phyloP scores from a whole-genome alignment of 2,888 invertebrate species.

The Drepanosiphum platanoidis region DNA sequence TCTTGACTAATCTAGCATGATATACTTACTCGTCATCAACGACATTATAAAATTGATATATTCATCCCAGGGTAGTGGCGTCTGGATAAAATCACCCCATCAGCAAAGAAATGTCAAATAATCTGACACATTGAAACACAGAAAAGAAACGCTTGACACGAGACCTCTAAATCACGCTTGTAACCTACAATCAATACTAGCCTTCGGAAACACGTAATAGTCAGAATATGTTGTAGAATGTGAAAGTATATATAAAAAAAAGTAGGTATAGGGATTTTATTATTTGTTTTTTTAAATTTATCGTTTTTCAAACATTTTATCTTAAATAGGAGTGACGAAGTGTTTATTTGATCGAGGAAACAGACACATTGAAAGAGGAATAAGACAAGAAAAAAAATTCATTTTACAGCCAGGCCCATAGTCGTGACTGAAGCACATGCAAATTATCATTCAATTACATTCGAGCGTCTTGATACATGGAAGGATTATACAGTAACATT shows the following conservation, averaged over 20 bases:
- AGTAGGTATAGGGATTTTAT: conserved; percentile 34
- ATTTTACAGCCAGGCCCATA: conserved; percentile 56
- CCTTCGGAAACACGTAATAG: conserved; percentile 58
- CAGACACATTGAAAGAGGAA: conserved; percentile 35
- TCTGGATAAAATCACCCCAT: conserved; percentile 60
- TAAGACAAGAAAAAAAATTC: conserved; percentile 51
- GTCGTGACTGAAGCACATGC: conserved; percentile 62
- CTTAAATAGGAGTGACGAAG: conserved; percentile 23
- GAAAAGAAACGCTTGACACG: conserved; percentile 60
- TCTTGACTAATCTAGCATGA: conserved; percentile 27
- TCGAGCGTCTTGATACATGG: conserved; percentile 56
- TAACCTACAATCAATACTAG: conserved; percentile 62
- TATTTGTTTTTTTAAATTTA: conserved; percentile 15
- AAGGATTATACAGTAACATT: conserved; percentile 48
- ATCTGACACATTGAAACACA: conserved; percentile 62
- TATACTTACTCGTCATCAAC: conserved; percentile 56
- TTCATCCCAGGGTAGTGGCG: conserved; percentile 20
- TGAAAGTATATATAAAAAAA: conserved; percentile 56
- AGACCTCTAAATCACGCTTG: conserved; percentile 56
- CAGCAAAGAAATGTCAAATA: conserved; percentile 67
- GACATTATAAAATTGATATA: conserved; percentile 46
- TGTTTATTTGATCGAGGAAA: conserved; percentile 24
- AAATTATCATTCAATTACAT: conserved; percentile 61
- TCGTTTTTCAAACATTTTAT: conserved; percentile 16
- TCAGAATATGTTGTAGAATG: conserved; percentile 56